Conservation (phyloP, 2,888 invertebrate species). For the Diarsia rubi region DNA sequence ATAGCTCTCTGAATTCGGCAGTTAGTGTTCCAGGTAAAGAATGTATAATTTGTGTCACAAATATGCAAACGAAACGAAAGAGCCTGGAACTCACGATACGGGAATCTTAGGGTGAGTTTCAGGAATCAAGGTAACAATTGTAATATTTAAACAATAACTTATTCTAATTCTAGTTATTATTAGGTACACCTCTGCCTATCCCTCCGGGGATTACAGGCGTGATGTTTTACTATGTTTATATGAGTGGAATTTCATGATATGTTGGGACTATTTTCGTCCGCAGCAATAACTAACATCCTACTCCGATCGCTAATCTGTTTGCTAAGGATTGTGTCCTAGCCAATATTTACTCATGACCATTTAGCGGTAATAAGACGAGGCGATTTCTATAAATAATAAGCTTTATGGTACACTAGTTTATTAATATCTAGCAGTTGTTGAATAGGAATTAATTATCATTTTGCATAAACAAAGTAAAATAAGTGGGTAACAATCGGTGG, state of each 20-base stretch:
- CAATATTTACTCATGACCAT: conserved; percentile 35
- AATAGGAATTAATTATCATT: neutral
- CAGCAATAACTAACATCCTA: neutral
- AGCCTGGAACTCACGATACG: no score
- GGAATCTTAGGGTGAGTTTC: no score
- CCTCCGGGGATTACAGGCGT: no score
- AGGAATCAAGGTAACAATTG: no score
- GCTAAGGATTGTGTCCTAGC: conserved; percentile 35
- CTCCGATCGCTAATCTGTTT: conserved; percentile 31
- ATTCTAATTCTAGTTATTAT: no score
- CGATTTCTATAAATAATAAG: neutral
- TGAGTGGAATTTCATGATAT: neutral
- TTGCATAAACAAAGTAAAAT: neutral
- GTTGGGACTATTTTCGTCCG: neutral
- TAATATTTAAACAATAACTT: no score
- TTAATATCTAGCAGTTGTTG: neutral
- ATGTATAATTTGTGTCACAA: no score
- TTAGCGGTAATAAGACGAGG: conserved; percentile 11
- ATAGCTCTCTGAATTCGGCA: no score
- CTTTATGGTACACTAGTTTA: neutral
- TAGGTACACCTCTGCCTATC: no score
- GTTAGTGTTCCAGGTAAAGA: no score
- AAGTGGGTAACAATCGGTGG: neutral
- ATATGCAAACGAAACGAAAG: no score
- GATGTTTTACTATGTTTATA: no score